Conservation (phyloP, 30 jellyfish, hydroid and myxozoan species). For the Haliclystus octoradiatus region DNA sequence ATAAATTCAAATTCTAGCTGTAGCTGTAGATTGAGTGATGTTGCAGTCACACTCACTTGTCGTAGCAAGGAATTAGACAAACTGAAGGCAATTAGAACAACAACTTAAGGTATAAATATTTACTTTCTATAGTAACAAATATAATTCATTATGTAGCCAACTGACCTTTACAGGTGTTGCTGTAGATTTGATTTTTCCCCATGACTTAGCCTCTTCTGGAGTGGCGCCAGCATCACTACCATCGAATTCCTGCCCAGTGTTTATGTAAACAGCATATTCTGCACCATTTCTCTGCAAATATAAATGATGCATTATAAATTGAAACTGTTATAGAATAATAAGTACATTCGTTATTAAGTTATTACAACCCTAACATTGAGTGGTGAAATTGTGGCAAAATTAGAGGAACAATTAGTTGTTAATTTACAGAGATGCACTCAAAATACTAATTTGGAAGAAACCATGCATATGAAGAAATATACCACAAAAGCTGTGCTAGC, state of each 20-base stretch:
- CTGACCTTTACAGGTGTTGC: slow-evolving; percentile 91
- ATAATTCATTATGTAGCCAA: neutral
- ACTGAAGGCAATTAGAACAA: neutral
- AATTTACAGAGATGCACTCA: too few species aligned
- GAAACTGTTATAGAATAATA: too few species aligned
- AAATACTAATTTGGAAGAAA: too few species aligned
- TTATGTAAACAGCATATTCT: slow-evolving; percentile 85
- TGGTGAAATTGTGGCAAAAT: too few species aligned
- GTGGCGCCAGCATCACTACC: slow-evolving; percentile 99
- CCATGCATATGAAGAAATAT: too few species aligned
- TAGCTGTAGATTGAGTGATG: too few species aligned
- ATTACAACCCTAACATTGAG: too few species aligned
- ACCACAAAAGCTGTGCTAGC: too few species aligned
- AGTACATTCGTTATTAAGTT: too few species aligned
- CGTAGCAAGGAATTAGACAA: neutral
- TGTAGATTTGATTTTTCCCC: slow-evolving; percentile 93
- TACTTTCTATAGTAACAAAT: neutral
- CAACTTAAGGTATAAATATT: neutral
- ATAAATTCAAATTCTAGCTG: too few species aligned
- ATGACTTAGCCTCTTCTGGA: slow-evolving; percentile 97
- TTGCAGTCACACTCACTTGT: neutral
- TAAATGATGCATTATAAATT: too few species aligned
- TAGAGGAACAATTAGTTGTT: too few species aligned
- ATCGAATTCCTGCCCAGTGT: slow-evolving; percentile 92
- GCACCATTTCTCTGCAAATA: slow-evolving; percentile 91